These are phyloP conservation scores for Montipora sp. DNA, from an alignment of 64 coral and sea anemone species.

Conservation along the genomic window DNA sequence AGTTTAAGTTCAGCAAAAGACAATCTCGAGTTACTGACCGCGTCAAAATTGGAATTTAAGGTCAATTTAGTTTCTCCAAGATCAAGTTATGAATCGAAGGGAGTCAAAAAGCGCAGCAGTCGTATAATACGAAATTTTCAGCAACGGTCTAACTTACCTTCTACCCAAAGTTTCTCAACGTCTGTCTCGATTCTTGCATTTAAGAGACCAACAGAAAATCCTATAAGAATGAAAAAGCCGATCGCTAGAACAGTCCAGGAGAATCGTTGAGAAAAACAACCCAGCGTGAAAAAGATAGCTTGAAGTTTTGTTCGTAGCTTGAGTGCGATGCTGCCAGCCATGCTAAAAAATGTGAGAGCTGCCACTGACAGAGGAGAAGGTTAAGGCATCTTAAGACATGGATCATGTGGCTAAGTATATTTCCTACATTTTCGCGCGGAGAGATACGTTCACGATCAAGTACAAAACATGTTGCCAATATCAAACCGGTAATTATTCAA, in stretches of 20 bases:
- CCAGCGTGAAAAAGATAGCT: conserved; percentile 69
- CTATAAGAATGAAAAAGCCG: conserved; percentile 65
- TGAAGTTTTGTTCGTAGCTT: conserved; percentile 80
- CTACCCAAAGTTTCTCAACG: conserved; percentile 91
- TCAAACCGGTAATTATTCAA: neutral
- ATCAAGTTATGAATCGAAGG: too few species aligned
- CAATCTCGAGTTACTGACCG: too few species aligned
- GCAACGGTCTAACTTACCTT: conserved; percentile 58
- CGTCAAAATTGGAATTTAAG: too few species aligned
- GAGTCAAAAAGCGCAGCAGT: too few species aligned
- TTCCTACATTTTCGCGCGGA: neutral
- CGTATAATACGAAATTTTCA: neutral
- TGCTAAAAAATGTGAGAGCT: conserved; percentile 48
- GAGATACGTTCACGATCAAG: too few species aligned
- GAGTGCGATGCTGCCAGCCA: conserved; percentile 62
- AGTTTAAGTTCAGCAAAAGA: too few species aligned
- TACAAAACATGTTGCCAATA: neutral
- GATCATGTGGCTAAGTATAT: neutral
- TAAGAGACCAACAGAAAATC: conserved; percentile 63
- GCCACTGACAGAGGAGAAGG: neutral
- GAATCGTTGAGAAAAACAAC: conserved; percentile 62
- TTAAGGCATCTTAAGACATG: neutral
- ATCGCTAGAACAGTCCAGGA: conserved; percentile 58
- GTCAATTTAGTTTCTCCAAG: too few species aligned
- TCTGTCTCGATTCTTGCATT: conserved; percentile 89